phyloP scores from a whole-genome alignment of 1,140 invertebrate genomes.

The Euura saliciscinereae region DNA sequence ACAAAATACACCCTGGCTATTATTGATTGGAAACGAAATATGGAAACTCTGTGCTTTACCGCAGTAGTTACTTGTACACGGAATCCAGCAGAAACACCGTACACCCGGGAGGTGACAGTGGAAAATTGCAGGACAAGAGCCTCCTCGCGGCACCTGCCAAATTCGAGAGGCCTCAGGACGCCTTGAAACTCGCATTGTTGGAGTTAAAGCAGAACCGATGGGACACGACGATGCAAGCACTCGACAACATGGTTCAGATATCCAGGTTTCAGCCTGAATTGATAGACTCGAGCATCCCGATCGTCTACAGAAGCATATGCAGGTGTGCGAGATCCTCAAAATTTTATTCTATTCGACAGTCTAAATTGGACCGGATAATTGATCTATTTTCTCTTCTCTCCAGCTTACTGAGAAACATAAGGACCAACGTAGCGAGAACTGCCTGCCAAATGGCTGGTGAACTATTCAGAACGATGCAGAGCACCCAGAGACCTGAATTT shows the following conservation, averaged over 20 bases:
- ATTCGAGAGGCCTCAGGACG: constrained; percentile 23
- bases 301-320: constrained; percentile 30
- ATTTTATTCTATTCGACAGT: not conserved
- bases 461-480: constrained; percentile 30
- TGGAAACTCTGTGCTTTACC: not conserved
- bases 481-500: constrained; percentile 30
- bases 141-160: constrained; percentile 13
- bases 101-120: constrained; percentile 9
- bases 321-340: constrained; percentile 11
- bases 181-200: constrained; percentile 21
- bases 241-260: constrained; percentile 27
- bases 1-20: not conserved
- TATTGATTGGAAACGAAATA: too few relatives aligned
- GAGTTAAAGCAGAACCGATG: constrained; percentile 28
- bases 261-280: constrained; percentile 31
- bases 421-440: constrained; percentile 27
- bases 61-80: not conserved
- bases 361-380: not conserved
- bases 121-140: constrained; percentile 16
- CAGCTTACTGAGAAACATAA: constrained; percentile 29
- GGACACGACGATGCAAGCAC: constrained; percentile 25
- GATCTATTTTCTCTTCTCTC: constrained; percentile 6
- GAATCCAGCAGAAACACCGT: not conserved
- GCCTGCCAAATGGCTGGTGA: constrained; percentile 28
- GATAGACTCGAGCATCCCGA: constrained; percentile 30